Evolutionary conservation across 2,888 invertebrate genomes (phyloP), one percentile per base, ranked within the genome.

Genomic region (Empis livida): DNA sequence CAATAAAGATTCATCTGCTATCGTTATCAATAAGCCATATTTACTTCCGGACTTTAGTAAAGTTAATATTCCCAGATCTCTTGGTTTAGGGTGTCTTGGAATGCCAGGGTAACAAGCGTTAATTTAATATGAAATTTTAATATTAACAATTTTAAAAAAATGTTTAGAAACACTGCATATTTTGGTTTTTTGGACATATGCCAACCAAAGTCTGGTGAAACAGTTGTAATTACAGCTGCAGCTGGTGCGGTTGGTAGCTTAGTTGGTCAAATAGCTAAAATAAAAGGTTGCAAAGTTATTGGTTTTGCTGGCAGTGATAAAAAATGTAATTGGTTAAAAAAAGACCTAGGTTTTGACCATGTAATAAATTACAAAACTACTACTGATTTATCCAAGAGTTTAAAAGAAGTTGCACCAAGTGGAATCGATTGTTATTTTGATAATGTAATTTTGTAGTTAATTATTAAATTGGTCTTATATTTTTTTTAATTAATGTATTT

Each of bases 181-280:
- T 84, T 85, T 67, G 87, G 86, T 1, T 68, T 86, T 11, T 64
- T 79, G 52, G 81, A 85, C 55, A 68, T 84, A 49, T 84, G 84
- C 53, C 63, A 77, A 50, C 83, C 85, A 3, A 80, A 83, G 65
- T 55, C 73, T 5, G 84, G 82, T 10, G 85, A 88, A 64, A 80
- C 80, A 1, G 74, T 87, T 13, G 79, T 82, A 2, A 76, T 88
- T 2, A 80, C 78, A 27, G 80, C 80, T 6, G 87, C 86, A 13
- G 86, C 82, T 17, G 87, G 87, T 15, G 86, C 85, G 35, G 85
- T 87, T 13, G 88, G 87, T 8, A 79, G 77, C 49, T 73, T 80
- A 43, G 86, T 84, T 23, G 86, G 86, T 2, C 87, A 87, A 71
- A 82, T 88, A 52, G 87, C 78, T 2, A 86, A 85, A 69, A 74